phyloP scores from a whole-genome alignment of 2,113 vertebrate genomes.

The Eudyptes chrysolophus region DNA sequence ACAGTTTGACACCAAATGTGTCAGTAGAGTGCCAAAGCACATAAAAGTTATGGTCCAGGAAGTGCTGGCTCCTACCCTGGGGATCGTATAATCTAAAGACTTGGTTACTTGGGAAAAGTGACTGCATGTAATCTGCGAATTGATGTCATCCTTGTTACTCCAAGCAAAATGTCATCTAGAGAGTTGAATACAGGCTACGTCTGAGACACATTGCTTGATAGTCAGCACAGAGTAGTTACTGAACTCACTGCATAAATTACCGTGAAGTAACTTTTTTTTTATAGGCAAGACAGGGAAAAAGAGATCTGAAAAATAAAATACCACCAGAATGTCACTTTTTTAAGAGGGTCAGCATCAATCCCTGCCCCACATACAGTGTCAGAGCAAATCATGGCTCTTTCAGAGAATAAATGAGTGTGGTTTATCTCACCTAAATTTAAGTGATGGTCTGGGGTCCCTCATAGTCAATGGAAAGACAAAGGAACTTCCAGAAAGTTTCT shows the following conservation, averaged over 20 bases:
- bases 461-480: not conserved
- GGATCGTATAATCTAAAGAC: not conserved
- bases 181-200: not conserved
- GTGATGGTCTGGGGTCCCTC: not conserved
- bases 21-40: not conserved
- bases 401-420: fast-evolving
- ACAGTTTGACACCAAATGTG: not conserved
- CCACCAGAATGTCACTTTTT: not conserved
- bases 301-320: not conserved
- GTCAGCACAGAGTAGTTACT: not conserved
- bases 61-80: not conserved
- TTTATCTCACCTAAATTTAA: not conserved
- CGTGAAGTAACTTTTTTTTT: not conserved
- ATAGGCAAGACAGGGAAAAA: not conserved
- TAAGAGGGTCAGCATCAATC: not conserved
- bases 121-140: not conserved
- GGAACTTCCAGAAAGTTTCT: not conserved
- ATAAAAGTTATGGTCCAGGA: not conserved
- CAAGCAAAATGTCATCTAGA: not conserved
- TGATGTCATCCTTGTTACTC: not conserved
- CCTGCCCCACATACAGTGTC: not conserved
- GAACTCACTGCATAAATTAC: not conserved
- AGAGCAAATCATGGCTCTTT: not conserved
- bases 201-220: not conserved
- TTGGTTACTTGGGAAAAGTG: not conserved